phyloP scores from a whole-genome alignment of 2,113 vertebrate species.

The Corvus hawaiiensis region DNA sequence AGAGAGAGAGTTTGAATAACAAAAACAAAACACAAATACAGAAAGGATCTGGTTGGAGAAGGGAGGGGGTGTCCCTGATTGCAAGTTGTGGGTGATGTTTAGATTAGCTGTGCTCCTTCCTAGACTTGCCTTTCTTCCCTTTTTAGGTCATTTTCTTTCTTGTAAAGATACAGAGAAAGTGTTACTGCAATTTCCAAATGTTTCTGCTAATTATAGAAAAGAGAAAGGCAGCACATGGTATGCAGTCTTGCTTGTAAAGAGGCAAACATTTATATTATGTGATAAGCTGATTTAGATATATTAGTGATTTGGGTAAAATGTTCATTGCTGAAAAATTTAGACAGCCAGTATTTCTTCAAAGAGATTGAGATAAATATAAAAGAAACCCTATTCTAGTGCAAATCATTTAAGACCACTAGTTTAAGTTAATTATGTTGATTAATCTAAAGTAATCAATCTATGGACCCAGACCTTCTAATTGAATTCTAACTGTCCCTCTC shows the following conservation, averaged over 20 bases:
- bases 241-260: background rate
- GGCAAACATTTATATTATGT: background rate
- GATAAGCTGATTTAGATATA: background rate
- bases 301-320: background rate
- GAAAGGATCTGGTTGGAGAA: background rate
- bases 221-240: background rate
- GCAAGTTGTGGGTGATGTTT: background rate
- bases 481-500: background rate
- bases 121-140: constrained; percentile 29
- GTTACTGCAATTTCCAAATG: background rate
- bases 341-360: background rate
- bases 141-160: constrained; percentile 55
- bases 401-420: background rate
- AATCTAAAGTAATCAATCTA: background rate
- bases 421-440: background rate
- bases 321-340: background rate
- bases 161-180: background rate
- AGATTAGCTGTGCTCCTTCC: background rate
- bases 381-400: background rate
- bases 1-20: background rate
- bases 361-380: background rate
- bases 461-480: background rate
- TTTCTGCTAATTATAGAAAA: constrained; percentile 37
- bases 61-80: background rate
- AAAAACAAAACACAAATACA: constrained; percentile 9